These are phyloP conservation scores for Drosophila incognita DNA, from an alignment of 2,888 invertebrate species.

Conservation along the genomic window DNA sequence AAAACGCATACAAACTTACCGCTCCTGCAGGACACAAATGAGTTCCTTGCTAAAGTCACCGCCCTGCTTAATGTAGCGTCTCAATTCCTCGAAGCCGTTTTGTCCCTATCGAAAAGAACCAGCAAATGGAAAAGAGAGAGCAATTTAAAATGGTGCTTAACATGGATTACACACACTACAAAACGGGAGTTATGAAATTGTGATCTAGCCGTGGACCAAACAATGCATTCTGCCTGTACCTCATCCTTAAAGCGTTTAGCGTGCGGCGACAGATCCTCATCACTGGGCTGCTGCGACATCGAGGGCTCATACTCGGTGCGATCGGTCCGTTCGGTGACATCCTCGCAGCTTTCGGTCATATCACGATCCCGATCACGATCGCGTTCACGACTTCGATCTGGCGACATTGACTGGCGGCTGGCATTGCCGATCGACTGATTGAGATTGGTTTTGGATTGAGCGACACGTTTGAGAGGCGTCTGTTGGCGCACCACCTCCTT, in stretches of 20 bases:
- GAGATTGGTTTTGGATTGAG: conserved; percentile 74
- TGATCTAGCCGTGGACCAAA: conserved; percentile 25
- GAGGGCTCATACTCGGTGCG: conserved; percentile 69
- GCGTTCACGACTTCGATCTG: conserved; percentile 42
- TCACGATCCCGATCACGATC: conserved; percentile 27
- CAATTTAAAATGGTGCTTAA: background rate
- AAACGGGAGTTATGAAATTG: background rate
- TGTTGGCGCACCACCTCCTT: conserved; percentile 84
- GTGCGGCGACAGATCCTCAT: conserved; percentile 77
- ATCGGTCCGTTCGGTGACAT: conserved; percentile 67
- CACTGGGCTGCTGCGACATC: conserved; percentile 66
- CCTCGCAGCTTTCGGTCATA: conserved; percentile 67
- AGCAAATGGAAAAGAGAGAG: background rate
- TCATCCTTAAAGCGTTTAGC: conserved; percentile 78
- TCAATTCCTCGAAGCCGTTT: conserved; percentile 96
- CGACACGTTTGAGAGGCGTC: conserved; percentile 82
- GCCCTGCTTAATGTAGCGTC: conserved; percentile 96
- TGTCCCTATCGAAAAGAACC: conserved; percentile 89
- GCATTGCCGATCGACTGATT: conserved; percentile 55
- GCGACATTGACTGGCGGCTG: conserved; percentile 59
- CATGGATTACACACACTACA: too few relatives aligned
- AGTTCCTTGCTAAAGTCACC: conserved; percentile 97
- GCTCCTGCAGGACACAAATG: conserved; percentile 94
- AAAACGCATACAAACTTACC: conserved; percentile 86
- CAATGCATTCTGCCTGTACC: conserved; percentile 66